Base-by-base conservation (phyloP, 2,113 vertebrate species). In the Clarias magur region DNA sequence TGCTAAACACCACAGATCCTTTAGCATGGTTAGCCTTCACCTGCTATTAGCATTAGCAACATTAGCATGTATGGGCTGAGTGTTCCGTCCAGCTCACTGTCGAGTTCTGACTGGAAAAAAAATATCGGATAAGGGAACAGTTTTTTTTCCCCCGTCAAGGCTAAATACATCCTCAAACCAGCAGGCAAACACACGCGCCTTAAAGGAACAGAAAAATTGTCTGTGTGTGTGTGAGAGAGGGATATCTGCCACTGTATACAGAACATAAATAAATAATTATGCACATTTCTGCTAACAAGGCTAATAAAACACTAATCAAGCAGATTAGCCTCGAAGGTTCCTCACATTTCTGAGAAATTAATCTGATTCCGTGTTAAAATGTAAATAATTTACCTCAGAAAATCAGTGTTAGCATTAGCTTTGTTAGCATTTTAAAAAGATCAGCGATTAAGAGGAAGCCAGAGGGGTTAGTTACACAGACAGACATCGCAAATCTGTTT, bases 11-110 rank as follows among this genome's bases (percentile, higher is more conserved):
- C 7, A 3, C 75, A 56, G 53, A 56, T 79, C 75, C 53, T 79
- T 79, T 79, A 80, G 79, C 79, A 80, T 60, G 17, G 79, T 80
- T 80, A 80, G 79, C 79, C 1, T 59, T 80, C 79, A 80, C 79
- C 79, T 60, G 57, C 27, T 80, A 60, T 80, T 80, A 80, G 27
- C 79, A 38, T 80, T 80, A 80, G 79, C 79, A 60, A 60, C 57
- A 80, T 80, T 80, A 80, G 79, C 79, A 80, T 80, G 57, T 80
- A 38, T 34, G 27, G 56, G 79, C 1, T 38, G 30, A 60, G 57
- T 80, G 79, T 80, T 60, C 17, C 56, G 21, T 80, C 27, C 57
- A 60, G 79, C 79, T 60, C 79, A 60, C 57, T 80, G 79, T 60
- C 19, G 17, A 60, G 57, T 34, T 80, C 79, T 38, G 79, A 80